Base-by-base conservation (phyloP, 2,797 vertebrate genomes). In the Pampus argenteus region DNA sequence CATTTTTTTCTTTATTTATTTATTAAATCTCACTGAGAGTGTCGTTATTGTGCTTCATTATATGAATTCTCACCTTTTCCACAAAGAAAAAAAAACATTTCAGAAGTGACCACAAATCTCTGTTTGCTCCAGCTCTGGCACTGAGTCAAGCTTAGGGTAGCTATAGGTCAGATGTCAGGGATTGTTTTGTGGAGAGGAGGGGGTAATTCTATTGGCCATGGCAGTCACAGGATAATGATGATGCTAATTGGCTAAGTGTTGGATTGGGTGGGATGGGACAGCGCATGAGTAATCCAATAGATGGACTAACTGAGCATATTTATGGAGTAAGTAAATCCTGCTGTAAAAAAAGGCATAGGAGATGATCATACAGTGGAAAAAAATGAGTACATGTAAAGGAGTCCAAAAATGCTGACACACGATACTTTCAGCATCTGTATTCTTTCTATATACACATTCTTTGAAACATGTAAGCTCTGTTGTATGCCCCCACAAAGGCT, bases 261-360 rank as follows among this genome's bases (percentile, higher is more conserved):
- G 80, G 78, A 86, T 80, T 68, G 79, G 86, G 76, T 83, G 81
- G 88, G 63, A 65, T 14, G 2, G 74, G 82, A 71, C 5, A 11
- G 78, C 58, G 66, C 61, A 66, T 31, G 49, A 20, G 62, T 94
- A 94, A 95, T 95, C 94, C 94, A 92, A 91, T 92, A 91, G 74
- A 89, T 75, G 66, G 85, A 87, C 83, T 90, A 82, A 79, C 76
- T 66, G 61, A 57, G 75, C 51, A 84, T 88, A 89, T 87, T 89
- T 90, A 77, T 86, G 87, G 86, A 71, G 59, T 70, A 72, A 81
- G 77, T 76, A 82, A 75, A 89, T 86, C 76, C 76, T 64, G 52
- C 28, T 47, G 22, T 17, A 64, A 71, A 60, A 72, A 63, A 71
- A 71, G 34, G 47, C 13, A 70, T 48, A 42, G 45, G 23, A 50